A percentile compares a stretch with the other conserved stretches of the same genome.
These are phyloP conservation scores for Scelioninae gen. 1 DNA, from an alignment of 2,888 invertebrate species.

Conservation along the genomic window DNA sequence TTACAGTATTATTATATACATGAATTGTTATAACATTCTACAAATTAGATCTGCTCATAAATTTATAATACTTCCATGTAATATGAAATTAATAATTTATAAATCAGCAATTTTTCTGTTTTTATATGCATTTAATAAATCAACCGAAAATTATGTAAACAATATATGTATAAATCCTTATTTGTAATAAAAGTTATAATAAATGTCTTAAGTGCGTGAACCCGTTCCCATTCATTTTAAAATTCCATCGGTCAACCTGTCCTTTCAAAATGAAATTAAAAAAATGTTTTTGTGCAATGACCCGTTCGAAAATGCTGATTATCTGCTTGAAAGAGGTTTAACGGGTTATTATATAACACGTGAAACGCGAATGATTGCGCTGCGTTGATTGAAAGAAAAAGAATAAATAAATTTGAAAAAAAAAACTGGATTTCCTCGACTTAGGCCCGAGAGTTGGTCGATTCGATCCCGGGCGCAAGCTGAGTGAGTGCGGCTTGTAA, in stretches of 20 bases:
- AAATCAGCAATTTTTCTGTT: no score
- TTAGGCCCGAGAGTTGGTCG: neutral
- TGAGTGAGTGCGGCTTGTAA: slow-evolving; percentile 1
- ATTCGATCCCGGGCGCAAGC: slow-evolving; percentile 16
- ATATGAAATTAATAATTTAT: no score
- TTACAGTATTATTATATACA: no score
- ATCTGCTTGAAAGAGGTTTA: slow-evolving; percentile 22
- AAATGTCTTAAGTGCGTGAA: slow-evolving; percentile 1
- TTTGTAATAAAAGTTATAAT: neutral
- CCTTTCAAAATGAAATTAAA: slow-evolving; percentile 33
- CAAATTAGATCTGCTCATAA: no score
- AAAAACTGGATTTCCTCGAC: slow-evolving; percentile 37
- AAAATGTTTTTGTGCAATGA: slow-evolving; percentile 31
- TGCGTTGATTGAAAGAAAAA: slow-evolving; percentile 23
- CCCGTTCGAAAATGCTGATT: slow-evolving; percentile 39
- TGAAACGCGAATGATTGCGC: slow-evolving; percentile 6
- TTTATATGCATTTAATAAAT: no score
- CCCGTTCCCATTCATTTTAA: slow-evolving; percentile 24
- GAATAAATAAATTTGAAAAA: slow-evolving; percentile 13
- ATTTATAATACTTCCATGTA: no score
- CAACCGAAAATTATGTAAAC: no score
- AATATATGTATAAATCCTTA: no score
- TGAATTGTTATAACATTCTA: no score
- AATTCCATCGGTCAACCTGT: slow-evolving; percentile 28
- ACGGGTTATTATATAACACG: slow-evolving; percentile 51